These are phyloP conservation scores for Orthosia cruda DNA, from an alignment of 2,888 invertebrate species.

Conservation along the genomic window DNA sequence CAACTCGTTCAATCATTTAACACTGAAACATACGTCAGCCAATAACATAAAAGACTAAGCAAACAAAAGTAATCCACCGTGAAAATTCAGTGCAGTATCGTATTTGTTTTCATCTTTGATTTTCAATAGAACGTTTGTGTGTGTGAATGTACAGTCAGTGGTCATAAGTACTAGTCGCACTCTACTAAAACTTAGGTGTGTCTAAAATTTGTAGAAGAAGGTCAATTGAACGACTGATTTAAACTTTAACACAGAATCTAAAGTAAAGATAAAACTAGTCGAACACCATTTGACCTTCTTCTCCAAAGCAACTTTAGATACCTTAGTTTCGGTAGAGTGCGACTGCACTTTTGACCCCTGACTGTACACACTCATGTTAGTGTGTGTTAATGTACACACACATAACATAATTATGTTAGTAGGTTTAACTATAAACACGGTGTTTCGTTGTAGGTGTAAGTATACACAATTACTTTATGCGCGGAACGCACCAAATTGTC, in stretches of 20 bases:
- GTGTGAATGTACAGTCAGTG: neutral
- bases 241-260: neutral
- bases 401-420: neutral
- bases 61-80: conserved; percentile 61
- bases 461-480: conserved; percentile 73
- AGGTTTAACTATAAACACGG: neutral
- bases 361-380: conserved; percentile 21
- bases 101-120: conserved; percentile 59
- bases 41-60: conserved; percentile 30
- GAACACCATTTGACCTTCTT: too few species aligned
- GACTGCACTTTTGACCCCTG: neutral
- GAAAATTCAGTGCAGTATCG: conserved; percentile 47
- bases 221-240: neutral
- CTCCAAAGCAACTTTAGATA: neutral
- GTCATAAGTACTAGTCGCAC: neutral
- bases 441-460: conserved; percentile 40
- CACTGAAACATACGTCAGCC: conserved; percentile 12
- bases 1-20: conserved; percentile 23
- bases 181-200: neutral
- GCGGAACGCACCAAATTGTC: conserved; percentile 75
- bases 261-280: too few species aligned
- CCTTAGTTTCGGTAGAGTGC: neutral
- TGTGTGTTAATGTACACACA: conserved; percentile 31
- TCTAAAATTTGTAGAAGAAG: neutral
- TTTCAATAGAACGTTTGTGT: conserved; percentile 31